Percentiles rank a stretch among this genome's conserved stretches.
Evolutionary conservation across 2,797 vertebrate species (phyloP).

Genomic region (Luscinia megarhynchos): DNA sequence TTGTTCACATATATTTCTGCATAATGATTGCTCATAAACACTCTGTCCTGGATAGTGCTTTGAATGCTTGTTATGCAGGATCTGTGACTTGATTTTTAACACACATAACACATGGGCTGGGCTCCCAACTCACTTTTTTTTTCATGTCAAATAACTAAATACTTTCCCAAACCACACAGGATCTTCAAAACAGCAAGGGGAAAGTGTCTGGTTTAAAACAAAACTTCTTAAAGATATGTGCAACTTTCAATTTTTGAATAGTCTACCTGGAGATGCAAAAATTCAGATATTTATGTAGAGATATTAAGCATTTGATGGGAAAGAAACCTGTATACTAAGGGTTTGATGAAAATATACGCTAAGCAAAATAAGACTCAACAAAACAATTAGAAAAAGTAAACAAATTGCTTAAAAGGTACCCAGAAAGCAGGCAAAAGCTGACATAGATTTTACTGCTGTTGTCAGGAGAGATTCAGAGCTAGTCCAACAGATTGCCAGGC

Average conservation of each 20-base stretch:
- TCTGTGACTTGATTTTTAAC: conserved; percentile 49
- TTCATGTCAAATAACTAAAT: background rate
- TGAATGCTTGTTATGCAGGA: background rate
- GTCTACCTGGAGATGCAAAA: background rate
- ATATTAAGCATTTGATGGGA: background rate
- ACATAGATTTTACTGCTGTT: background rate
- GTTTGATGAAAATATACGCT: background rate
- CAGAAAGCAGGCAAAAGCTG: background rate
- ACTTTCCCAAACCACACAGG: background rate
- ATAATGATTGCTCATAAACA: conserved; percentile 51
- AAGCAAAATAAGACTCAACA: background rate
- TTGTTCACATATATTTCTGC: conserved; percentile 53
- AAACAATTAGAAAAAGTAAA: background rate
- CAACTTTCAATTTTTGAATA: background rate
- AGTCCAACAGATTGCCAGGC: background rate
- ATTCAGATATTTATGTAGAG: background rate
- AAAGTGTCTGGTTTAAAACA: background rate
- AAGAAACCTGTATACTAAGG: background rate
- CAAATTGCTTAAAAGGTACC: background rate
- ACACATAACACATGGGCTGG: background rate
- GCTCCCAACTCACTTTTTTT: background rate
- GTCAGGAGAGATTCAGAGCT: background rate
- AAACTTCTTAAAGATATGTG: background rate
- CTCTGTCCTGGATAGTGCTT: conserved; percentile 8
- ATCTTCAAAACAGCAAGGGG: background rate